Conservation (phyloP, 1,140 invertebrate genomes). For the Holcopasites calliopsidis region DNA sequence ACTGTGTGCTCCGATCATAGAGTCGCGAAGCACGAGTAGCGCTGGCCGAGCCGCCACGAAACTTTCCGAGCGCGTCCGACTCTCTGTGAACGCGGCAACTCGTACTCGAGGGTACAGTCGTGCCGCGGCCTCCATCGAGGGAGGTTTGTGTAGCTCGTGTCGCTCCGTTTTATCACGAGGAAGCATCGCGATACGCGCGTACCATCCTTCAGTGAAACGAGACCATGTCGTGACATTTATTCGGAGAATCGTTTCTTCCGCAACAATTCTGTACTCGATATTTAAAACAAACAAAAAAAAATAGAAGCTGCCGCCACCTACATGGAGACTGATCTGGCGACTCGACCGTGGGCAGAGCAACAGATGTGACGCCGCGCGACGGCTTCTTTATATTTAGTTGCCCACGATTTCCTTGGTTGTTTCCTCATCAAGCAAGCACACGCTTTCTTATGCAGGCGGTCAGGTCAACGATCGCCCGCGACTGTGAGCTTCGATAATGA, state of each 20-base stretch:
- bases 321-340: not conserved
- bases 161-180: not conserved
- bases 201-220: too few species aligned
- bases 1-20: constrained; percentile 42
- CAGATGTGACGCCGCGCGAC: constrained; percentile 62
- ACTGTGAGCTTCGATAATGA: constrained; percentile 7
- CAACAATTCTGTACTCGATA: not conserved
- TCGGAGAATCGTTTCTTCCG: not conserved
- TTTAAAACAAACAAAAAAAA: too few species aligned
- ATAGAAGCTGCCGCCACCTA: too few species aligned
- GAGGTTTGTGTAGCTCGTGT: constrained; percentile 56
- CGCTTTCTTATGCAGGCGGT: not conserved
- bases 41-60: constrained; percentile 52
- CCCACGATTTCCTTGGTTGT: constrained; percentile 50
- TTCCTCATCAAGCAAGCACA: not conserved
- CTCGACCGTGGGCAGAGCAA: constrained; percentile 37
- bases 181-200: not conserved
- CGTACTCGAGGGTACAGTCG: constrained; percentile 72
- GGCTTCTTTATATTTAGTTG: constrained; percentile 60
- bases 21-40: constrained; percentile 53
- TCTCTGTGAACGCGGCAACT: constrained; percentile 70
- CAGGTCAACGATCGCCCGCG: constrained; percentile 39
- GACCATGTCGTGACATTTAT: constrained; percentile 48
- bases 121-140: constrained; percentile 74
- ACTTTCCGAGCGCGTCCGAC: constrained; percentile 59